These are phyloP conservation scores for Pteronura brasiliensis DNA, from an alignment of 2,113 vertebrate species.

Conservation along the genomic window DNA sequence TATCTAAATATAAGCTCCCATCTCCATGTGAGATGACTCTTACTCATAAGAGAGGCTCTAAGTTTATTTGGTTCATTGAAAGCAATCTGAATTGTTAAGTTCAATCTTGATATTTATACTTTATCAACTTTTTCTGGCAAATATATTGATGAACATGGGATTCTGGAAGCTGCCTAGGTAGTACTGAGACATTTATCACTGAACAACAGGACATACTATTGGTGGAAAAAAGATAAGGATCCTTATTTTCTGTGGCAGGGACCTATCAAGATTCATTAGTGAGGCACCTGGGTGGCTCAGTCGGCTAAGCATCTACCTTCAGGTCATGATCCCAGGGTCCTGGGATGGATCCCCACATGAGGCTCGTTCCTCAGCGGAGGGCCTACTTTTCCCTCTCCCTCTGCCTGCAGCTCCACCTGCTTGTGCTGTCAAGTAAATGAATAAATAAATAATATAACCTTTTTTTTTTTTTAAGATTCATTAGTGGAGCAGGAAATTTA, in stretches of 20 bases:
- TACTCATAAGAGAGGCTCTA: background rate
- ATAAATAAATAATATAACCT: too few species aligned
- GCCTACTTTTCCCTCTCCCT: too few species aligned
- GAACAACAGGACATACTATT: background rate
- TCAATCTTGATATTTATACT: background rate
- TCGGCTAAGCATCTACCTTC: too few species aligned
- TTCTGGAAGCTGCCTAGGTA: background rate
- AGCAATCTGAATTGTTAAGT: slow-evolving; percentile 8
- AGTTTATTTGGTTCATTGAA: background rate
- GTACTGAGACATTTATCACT: background rate
- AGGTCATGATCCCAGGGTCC: too few species aligned
- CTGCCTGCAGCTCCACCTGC: too few species aligned
- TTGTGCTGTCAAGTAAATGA: too few species aligned
- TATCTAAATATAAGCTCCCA: background rate
- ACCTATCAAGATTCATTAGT: background rate
- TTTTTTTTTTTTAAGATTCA: background rate
- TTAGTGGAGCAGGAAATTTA: background rate
- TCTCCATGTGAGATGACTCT: background rate
- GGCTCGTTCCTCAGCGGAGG: too few species aligned
- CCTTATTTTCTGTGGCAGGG: background rate
- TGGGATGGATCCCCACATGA: too few species aligned
- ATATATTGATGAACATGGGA: background rate
- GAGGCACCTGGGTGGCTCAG: too few species aligned
- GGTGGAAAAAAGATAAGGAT: background rate
- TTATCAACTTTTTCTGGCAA: background rate